Evolutionary conservation across 64 coral and sea anemone species (phyloP).

Genomic region (Stichodactyla mertensii): DNA sequence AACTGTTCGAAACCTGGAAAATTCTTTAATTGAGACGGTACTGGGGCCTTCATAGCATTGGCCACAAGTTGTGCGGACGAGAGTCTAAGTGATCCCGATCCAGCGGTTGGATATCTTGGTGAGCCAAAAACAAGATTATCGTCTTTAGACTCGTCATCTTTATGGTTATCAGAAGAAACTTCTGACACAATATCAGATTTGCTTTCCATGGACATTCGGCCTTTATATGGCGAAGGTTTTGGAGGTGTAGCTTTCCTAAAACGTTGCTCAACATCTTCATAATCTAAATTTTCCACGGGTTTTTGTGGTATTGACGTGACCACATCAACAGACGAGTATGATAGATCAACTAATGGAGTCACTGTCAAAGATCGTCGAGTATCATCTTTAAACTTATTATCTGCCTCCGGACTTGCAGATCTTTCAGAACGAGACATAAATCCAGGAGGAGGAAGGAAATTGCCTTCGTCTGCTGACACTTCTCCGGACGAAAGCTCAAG

Average conservation of each 20-base stretch:
- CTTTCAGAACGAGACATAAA: background rate
- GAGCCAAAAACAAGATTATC: background rate
- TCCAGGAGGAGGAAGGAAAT: background rate
- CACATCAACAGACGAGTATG: background rate
- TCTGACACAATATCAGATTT: background rate
- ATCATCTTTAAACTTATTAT: background rate
- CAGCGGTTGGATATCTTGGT: background rate
- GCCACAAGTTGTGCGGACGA: conserved; percentile 3
- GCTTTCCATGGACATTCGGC: background rate
- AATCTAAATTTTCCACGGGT: background rate
- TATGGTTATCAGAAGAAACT: background rate
- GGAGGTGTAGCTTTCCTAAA: background rate
- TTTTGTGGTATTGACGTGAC: background rate
- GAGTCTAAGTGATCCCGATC: conserved; percentile 21
- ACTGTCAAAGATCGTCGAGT: background rate
- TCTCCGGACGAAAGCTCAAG: background rate
- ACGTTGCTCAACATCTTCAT: background rate
- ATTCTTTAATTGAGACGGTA: background rate
- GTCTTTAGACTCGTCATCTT: background rate
- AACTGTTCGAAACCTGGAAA: background rate
- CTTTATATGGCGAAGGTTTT: conserved; percentile 31
- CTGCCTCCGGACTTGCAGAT: background rate
- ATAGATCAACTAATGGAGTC: background rate
- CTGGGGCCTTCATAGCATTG: background rate
- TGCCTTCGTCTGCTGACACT: background rate